phyloP scores from a whole-genome alignment of 2,113 vertebrate species.

The Psittacus erithacus region DNA sequence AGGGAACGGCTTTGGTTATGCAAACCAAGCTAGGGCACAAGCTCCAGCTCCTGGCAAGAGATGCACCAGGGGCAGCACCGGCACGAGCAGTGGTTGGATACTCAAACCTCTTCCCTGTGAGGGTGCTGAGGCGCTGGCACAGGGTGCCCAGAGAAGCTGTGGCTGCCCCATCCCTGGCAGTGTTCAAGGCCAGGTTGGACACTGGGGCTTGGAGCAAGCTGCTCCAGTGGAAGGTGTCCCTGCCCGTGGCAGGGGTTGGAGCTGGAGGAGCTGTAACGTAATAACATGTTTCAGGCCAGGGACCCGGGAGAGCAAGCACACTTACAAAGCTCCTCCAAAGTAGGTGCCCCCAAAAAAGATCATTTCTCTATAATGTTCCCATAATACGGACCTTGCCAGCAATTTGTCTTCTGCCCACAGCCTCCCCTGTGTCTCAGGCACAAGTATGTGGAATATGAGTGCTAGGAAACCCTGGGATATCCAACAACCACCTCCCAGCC shows the following conservation, averaged over 20 bases:
- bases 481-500: background rate
- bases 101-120: background rate
- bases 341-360: fast-evolving
- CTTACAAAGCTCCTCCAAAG: background rate
- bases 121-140: background rate
- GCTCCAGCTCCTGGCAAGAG: background rate
- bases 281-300: background rate
- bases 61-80: background rate
- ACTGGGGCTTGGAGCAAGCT: background rate
- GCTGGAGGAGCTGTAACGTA: background rate
- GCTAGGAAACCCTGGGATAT: background rate
- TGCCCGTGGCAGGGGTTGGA: background rate
- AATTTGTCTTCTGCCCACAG: background rate
- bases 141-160: background rate
- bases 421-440: background rate
- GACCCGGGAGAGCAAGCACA: background rate
- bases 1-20: background rate
- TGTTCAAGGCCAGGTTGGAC: background rate
- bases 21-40: background rate
- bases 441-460: background rate
- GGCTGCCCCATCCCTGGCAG: background rate
- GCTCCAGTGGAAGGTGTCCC: background rate
- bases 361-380: background rate
- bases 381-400: background rate
- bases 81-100: background rate